Percentiles rank a stretch among this genome's conserved stretches.
Evolutionary conservation across 2,888 invertebrate genomes (phyloP).

Genomic region (Apotomis betuletana): DNA sequence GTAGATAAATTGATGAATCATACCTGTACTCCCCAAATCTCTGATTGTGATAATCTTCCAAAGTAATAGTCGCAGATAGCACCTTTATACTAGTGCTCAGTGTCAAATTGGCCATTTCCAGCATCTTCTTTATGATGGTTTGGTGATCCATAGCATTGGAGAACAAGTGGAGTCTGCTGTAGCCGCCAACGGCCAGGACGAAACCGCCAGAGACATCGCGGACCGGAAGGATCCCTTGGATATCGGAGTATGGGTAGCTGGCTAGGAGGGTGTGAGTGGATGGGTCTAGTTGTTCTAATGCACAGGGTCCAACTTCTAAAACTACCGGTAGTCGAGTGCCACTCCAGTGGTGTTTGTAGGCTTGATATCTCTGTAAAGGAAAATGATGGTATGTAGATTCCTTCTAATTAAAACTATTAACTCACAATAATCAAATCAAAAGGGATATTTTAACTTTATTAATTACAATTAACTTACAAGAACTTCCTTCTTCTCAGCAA

Average conservation of each 20-base stretch:
- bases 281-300: conserved; percentile 95
- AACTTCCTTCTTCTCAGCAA: conserved; percentile 91
- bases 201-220: conserved; percentile 96
- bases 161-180: conserved; percentile 95
- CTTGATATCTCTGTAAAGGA: conserved; percentile 88
- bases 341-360: conserved; percentile 98
- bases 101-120: conserved; percentile 91
- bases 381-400: neutral
- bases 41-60: conserved; percentile 93
- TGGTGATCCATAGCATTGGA: conserved; percentile 91
- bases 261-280: conserved; percentile 92
- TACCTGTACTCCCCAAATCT: conserved; percentile 96
- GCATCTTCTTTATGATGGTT: conserved; percentile 93
- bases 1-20: conserved; percentile 11
- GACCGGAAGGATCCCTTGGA: conserved; percentile 85
- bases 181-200: conserved; percentile 95
- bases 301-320: conserved; percentile 95
- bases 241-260: conserved; percentile 75
- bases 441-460: neutral
- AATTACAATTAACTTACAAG: conserved; percentile 82
- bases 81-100: conserved; percentile 93
- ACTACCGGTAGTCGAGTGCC: conserved; percentile 94
- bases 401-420: neutral
- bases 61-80: conserved; percentile 90
- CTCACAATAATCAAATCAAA: too few relatives aligned